Evolutionary conservation across 1,140 invertebrate genomes (phyloP).

Genomic region (Oedothorax gibbosus): DNA sequence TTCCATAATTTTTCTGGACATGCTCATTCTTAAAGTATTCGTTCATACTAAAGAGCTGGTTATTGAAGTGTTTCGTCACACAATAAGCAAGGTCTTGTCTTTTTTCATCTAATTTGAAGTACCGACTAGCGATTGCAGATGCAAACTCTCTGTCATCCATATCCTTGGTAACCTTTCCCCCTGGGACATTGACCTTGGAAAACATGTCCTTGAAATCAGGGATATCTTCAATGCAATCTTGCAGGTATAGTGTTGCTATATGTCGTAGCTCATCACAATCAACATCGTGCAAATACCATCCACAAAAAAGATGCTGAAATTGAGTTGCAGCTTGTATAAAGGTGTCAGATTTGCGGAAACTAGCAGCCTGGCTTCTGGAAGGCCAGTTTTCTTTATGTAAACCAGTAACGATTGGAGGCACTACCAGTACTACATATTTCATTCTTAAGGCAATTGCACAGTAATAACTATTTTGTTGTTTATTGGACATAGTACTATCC

Average conservation of each 20-base stretch:
- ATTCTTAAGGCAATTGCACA: conserved; percentile 21
- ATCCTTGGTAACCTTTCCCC: background rate
- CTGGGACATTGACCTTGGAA: background rate
- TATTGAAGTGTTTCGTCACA: background rate
- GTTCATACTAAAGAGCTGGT: background rate
- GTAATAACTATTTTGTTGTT: conserved; percentile 9
- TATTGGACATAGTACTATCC: conserved; percentile 15
- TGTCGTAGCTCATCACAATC: conserved; percentile 20
- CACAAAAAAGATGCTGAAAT: conserved; percentile 49
- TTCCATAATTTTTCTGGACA: conserved; percentile 23
- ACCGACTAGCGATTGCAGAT: background rate
- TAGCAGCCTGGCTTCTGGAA: background rate
- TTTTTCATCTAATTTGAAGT: conserved; percentile 17
- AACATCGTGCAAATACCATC: conserved; percentile 40
- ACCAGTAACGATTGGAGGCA: conserved; percentile 20
- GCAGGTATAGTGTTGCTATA: conserved; percentile 9
- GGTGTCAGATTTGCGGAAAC: background rate
- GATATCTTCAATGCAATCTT: conserved; percentile 30
- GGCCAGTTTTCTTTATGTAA: background rate
- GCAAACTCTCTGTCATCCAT: background rate
- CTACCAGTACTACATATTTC: conserved; percentile 35
- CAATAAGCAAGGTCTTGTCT: conserved; percentile 39
- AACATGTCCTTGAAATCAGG: background rate
- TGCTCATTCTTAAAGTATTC: conserved; percentile 17
- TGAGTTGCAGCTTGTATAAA: conserved; percentile 8